Percentiles rank a stretch among this genome's conserved stretches.
phyloP scores from a whole-genome alignment of 2,113 vertebrate species.

The Lepisosteus osseus region DNA sequence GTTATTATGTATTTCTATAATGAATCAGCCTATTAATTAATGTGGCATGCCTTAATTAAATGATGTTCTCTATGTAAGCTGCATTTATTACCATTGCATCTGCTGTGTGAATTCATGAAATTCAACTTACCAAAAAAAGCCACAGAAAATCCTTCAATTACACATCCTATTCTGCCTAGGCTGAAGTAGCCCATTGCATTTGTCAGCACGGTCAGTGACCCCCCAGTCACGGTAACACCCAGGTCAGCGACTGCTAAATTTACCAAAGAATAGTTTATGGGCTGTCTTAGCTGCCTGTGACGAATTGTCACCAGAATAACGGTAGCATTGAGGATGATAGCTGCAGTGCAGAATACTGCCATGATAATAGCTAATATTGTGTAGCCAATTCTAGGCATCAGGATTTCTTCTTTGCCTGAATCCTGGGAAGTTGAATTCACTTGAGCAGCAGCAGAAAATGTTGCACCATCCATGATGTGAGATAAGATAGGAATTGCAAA shows the following conservation, averaged over 20 bases:
- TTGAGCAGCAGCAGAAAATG: constrained; percentile 22
- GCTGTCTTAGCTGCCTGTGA: constrained; percentile 63
- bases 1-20: too few species aligned
- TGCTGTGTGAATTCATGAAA: background rate
- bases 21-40: too few species aligned
- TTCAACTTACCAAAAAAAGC: constrained; percentile 62
- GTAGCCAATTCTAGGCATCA: constrained; percentile 54
- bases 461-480: constrained; percentile 25
- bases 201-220: constrained; percentile 59
- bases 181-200: constrained; percentile 62
- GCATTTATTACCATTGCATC: too few species aligned
- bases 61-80: too few species aligned
- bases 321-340: constrained; percentile 58
- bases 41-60: too few species aligned
- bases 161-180: constrained; percentile 57
- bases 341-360: constrained; percentile 53
- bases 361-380: constrained; percentile 57
- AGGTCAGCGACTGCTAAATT: constrained; percentile 66
- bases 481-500: constrained; percentile 4
- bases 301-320: constrained; percentile 62
- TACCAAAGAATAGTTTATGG: constrained; percentile 66
- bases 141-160: constrained; percentile 65
- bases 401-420: constrained; percentile 31
- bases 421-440: constrained; percentile 37
- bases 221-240: constrained; percentile 57